Evolutionary conservation across 37 sponge, comb jelly and placozoan genomes (phyloP).

Genomic region (Petrosia ficiformis): DNA sequence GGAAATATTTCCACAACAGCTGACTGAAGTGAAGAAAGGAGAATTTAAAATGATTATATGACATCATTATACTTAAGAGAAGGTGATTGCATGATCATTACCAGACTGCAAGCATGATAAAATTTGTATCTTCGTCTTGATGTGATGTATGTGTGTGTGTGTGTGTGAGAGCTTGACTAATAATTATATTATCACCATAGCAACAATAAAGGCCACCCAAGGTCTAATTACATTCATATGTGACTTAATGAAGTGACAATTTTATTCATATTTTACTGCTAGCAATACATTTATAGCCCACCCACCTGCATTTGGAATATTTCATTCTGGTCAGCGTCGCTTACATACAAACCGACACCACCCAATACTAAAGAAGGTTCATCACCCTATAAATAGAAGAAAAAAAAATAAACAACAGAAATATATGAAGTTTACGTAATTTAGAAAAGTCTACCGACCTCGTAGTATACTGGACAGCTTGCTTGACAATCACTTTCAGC

Average conservation of each 20-base stretch:
- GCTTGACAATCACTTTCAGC: background rate
- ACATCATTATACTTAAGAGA: too few species aligned
- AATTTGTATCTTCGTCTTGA: too few species aligned
- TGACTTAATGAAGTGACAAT: too few species aligned
- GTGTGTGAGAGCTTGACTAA: too few species aligned
- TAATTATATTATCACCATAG: too few species aligned
- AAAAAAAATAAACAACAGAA: background rate
- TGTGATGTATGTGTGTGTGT: too few species aligned
- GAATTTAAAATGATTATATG: background rate
- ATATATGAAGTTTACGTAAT: background rate
- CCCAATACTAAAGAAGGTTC: conserved; percentile 19
- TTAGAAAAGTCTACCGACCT: background rate
- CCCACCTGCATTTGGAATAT: conserved; percentile 27
- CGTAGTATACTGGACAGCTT: conserved; percentile 14
- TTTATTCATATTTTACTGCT: too few species aligned
- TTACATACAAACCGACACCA: conserved; percentile 34
- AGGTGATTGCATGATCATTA: too few species aligned
- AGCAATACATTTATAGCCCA: too few species aligned
- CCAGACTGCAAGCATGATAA: too few species aligned
- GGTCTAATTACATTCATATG: too few species aligned
- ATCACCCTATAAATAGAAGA: conserved; percentile 3
- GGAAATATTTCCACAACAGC: conserved; percentile 1
- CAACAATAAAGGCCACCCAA: too few species aligned
- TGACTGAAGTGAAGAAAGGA: background rate
- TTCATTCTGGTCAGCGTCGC: conserved; percentile 40